phyloP scores from a whole-genome alignment of 2,113 vertebrate species.

The Mohoua ochrocephala region DNA sequence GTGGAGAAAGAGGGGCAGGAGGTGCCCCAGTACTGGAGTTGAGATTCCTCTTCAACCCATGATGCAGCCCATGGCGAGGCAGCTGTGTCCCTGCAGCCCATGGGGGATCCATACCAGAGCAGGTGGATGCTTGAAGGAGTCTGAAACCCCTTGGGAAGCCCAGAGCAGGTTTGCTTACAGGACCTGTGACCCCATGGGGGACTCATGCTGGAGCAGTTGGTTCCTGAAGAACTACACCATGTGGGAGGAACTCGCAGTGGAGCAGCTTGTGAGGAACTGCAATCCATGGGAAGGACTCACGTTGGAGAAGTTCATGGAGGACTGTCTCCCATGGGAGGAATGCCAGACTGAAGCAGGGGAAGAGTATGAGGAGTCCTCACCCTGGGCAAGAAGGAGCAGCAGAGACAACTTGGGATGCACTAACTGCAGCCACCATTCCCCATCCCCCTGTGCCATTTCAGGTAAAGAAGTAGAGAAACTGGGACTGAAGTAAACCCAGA shows the following conservation, averaged over 20 bases:
- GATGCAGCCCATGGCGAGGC: background rate
- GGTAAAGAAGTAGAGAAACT: background rate
- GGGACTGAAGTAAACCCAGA: background rate
- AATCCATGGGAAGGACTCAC: background rate
- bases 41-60: accelerated
- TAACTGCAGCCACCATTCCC: background rate
- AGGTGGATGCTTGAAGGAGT: background rate
- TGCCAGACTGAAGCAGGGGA: too few species aligned
- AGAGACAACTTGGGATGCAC: background rate
- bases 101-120: background rate
- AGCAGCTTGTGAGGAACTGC: background rate
- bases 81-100: background rate
- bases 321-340: background rate
- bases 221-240: background rate
- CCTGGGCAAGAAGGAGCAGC: background rate
- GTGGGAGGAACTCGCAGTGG: accelerated
- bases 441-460: accelerated
- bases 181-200: background rate
- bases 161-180: background rate
- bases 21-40: accelerated
- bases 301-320: background rate
- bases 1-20: background rate
- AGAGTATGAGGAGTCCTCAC: background rate
- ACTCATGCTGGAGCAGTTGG: background rate
- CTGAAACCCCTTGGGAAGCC: background rate